These are phyloP conservation scores for Xerus rutilus DNA, from an alignment of 2,797 vertebrate genomes.

Conservation along the genomic window DNA sequence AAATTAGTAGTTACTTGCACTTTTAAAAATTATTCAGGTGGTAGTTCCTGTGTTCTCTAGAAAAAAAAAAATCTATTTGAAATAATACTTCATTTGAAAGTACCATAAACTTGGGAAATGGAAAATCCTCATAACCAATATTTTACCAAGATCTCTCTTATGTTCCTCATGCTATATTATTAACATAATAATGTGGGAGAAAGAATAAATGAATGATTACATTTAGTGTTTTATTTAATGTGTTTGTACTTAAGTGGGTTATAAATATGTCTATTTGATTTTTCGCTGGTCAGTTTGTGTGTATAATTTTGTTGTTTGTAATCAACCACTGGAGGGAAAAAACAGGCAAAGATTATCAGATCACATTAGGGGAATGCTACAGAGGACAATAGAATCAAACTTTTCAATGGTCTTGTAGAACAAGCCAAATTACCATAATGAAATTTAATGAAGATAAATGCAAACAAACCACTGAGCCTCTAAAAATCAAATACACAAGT, in stretches of 20 bases:
- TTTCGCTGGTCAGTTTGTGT: background rate
- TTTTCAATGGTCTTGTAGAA: conserved; percentile 36
- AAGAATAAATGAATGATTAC: conserved; percentile 1
- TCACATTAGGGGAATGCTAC: conserved; percentile 54
- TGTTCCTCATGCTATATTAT: background rate
- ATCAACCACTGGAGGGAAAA: background rate
- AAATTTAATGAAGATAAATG: conserved; percentile 76
- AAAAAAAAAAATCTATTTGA: background rate
- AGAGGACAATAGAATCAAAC: conserved; percentile 64
- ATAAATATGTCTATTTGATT: background rate
- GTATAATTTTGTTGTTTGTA: background rate
- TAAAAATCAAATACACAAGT: conserved; percentile 67
- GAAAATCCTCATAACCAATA: background rate
- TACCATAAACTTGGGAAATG: background rate
- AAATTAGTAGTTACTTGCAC: background rate
- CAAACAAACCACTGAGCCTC: conserved; percentile 65
- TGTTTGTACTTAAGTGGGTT: background rate
- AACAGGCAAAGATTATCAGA: conserved; percentile 61
- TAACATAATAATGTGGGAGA: background rate
- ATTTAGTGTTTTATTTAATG: conserved; percentile 28
- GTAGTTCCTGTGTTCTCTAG: background rate
- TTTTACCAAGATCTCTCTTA: background rate
- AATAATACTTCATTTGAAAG: conserved; percentile 49
- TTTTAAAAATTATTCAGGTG: background rate
- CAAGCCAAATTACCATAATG: conserved; percentile 63